These are phyloP conservation scores for Macquaria ambigua DNA, from an alignment of 2,113 vertebrate species.

Conservation along the genomic window DNA sequence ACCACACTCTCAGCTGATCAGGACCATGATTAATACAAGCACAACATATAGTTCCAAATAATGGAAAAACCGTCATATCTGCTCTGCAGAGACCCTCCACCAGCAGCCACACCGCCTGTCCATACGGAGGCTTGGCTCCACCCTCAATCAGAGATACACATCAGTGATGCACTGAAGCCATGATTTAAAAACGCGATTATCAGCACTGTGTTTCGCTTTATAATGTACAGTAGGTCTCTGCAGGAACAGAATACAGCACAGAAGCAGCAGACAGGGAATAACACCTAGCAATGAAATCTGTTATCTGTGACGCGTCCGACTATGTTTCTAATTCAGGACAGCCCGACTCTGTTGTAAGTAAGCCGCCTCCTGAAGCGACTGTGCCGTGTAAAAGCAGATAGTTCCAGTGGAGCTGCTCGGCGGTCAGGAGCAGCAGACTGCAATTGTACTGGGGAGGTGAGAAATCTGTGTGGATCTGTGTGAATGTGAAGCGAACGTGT, in stretches of 20 bases:
- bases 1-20: not conserved
- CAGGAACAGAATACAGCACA: not conserved
- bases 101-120: not conserved
- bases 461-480: slow-evolving; percentile 44
- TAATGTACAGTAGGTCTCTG: not conserved
- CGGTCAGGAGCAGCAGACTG: slow-evolving; percentile 26
- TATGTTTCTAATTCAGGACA: not conserved
- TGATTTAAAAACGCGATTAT: too few relatives aligned
- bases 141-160: not conserved
- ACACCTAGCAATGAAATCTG: not conserved
- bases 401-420: slow-evolving; percentile 7
- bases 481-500: slow-evolving; percentile 46
- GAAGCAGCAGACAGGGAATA: not conserved
- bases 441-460: slow-evolving; percentile 37
- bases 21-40: not conserved
- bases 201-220: not conserved
- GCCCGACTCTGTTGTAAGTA: not conserved
- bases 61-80: not conserved
- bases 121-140: too few relatives aligned
- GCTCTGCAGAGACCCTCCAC: not conserved
- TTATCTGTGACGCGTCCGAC: not conserved
- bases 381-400: not conserved
- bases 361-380: not conserved
- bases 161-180: too few relatives aligned
- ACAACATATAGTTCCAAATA: not conserved